A percentile compares a stretch with the other conserved stretches of the same genome.
phyloP scores from a whole-genome alignment of 1,140 invertebrate genomes.

The Penaeus indicus region DNA sequence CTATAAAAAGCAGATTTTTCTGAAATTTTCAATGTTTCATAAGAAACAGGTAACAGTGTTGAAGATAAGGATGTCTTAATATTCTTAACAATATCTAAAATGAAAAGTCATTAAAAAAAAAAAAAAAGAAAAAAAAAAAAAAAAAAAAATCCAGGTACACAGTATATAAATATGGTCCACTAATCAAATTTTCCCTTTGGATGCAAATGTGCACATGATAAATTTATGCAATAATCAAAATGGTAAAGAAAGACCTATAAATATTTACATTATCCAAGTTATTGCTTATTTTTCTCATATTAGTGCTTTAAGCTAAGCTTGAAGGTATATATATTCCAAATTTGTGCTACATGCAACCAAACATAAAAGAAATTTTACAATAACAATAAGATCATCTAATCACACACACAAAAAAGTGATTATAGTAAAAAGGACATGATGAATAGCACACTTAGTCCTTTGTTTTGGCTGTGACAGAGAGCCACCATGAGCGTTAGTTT shows the following conservation, averaged over 20 bases:
- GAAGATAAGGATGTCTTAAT: too few relatives aligned
- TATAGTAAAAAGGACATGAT: too few relatives aligned
- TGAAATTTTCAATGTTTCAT: too few relatives aligned
- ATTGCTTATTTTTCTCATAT: slow-evolving; percentile 13
- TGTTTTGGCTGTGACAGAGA: too few relatives aligned
- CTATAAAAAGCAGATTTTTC: too few relatives aligned
- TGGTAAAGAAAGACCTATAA: neutral
- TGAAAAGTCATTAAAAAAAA: neutral
- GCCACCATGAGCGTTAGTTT: too few relatives aligned
- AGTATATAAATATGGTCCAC: slow-evolving; percentile 4
- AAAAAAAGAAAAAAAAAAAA: neutral
- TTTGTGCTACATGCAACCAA: slow-evolving; percentile 36
- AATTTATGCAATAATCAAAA: slow-evolving; percentile 37
- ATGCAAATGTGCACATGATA: slow-evolving; percentile 13
- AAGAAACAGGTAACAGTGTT: too few relatives aligned
- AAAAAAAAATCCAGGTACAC: neutral
- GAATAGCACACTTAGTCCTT: too few relatives aligned
- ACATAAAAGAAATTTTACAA: slow-evolving; percentile 16
- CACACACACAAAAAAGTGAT: neutral
- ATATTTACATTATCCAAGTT: slow-evolving; percentile 4
- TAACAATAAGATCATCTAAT: neutral
- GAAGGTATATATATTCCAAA: slow-evolving; percentile 22
- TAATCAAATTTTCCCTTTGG: slow-evolving; percentile 46
- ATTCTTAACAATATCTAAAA: neutral
- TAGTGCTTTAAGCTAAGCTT: slow-evolving; percentile 44